Base-by-base conservation (phyloP, 2,888 invertebrate species). In the Kryphioiulus occultus region DNA sequence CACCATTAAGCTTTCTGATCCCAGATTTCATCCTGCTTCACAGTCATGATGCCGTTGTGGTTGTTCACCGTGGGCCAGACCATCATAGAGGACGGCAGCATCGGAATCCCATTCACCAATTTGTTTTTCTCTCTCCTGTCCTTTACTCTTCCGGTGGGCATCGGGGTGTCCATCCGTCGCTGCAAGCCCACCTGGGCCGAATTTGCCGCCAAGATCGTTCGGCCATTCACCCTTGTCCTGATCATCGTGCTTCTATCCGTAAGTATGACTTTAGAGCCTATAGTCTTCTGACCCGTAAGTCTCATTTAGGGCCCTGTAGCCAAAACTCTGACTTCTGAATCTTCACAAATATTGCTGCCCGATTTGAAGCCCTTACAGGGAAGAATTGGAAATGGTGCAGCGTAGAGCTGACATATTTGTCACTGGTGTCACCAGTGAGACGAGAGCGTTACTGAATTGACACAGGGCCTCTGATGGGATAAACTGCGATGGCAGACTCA, bases 41-140 rank as follows among this genome's bases (percentile, higher is more conserved):
- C 91, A 92, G 93, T 91, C 15, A 92, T 93, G 92, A 92, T 93
- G 91, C 93, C 93, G 0, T 89, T 93, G 12, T 93, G 93, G 93
- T 90, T 93, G 90, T 92, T 92, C 89, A 91, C 92, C 1, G 90
- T 93, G 85, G 93, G 93, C 2, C 90, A 90, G 26, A 91, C 90
- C 83, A 91, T 92, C 7, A 89, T 90, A 30, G 87, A 85, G 32
- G 89, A 88, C 32, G 89, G 88, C 22, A 87, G 90, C n/a, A 91
- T 93, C 82, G 85, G 89, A 53, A 90, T 91, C 32, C 93, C 93
- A 0, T 93, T 91, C 90, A 86, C 87, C 15, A 92, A 92, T 90
- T 92, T 93, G 88, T 88, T 92, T 84, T 89, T 90, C 22, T 92
- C 93, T 0, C 91, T 93, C 19, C 89, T 92, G 12, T 90, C 91